phyloP scores from a whole-genome alignment of 2,888 invertebrate species.

The Leucophenga maculata region DNA sequence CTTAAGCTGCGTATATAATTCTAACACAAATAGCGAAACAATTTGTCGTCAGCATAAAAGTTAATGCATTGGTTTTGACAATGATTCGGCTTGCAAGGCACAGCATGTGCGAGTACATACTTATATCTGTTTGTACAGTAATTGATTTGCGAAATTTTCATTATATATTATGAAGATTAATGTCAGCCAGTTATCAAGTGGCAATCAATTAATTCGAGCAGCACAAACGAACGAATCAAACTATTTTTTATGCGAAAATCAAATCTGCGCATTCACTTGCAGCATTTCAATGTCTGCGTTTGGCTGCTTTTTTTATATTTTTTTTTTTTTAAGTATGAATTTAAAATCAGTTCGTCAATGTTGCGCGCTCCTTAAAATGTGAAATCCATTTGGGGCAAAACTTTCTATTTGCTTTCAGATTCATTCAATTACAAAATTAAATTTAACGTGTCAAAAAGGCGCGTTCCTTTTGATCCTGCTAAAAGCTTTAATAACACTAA shows the following conservation, averaged over 20 bases:
- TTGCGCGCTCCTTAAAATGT: background rate
- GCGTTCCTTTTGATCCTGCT: conserved; percentile 60
- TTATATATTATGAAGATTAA: conserved; percentile 59
- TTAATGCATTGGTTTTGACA: background rate
- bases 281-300: no score
- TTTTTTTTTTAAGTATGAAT: background rate
- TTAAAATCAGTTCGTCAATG: background rate
- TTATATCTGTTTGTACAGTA: background rate
- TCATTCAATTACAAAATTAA: conserved; percentile 64
- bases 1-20: background rate
- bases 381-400: conserved; percentile 33
- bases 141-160: conserved; percentile 43
- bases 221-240: background rate
- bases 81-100: no score
- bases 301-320: no score
- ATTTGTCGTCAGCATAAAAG: background rate
- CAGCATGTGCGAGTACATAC: no score
- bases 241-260: no score
- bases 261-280: no score
- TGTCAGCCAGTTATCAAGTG: conserved; percentile 55
- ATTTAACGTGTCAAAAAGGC: conserved; percentile 49
- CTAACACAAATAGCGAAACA: background rate
- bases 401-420: conserved; percentile 35
- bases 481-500: conserved; percentile 66
- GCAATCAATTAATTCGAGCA: conserved; percentile 57